Evolutionary conservation across 2,113 vertebrate species (phyloP).

Genomic region (Setophaga kirtlandii): DNA sequence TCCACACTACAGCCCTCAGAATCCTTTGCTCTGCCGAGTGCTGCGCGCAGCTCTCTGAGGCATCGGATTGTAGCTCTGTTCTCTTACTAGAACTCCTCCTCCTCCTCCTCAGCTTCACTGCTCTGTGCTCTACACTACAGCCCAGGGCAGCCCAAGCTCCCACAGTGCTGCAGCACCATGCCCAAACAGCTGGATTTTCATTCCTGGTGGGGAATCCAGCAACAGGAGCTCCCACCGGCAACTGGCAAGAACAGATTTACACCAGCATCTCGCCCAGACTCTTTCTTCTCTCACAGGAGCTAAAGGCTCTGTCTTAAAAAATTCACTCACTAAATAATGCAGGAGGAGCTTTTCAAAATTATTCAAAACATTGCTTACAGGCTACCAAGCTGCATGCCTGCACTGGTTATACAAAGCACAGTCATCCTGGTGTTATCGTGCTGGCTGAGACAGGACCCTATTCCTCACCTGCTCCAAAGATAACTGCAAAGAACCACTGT

Average conservation of each 20-base stretch:
- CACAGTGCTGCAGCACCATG: background rate
- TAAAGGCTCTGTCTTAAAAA: slow-evolving; percentile 27
- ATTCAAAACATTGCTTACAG: background rate
- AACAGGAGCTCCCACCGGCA: background rate
- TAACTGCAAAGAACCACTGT: background rate
- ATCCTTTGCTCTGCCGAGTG: rapidly evolving
- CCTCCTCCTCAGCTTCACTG: background rate
- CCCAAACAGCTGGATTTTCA: background rate
- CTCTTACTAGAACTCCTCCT: background rate
- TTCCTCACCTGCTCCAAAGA: background rate
- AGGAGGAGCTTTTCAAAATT: background rate
- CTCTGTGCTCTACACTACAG: background rate
- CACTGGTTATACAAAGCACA: background rate
- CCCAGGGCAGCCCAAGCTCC: rapidly evolving
- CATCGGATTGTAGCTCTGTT: background rate
- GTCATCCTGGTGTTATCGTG: background rate
- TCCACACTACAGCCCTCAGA: background rate
- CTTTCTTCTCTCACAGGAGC: background rate
- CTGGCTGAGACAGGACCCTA: background rate
- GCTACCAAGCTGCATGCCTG: background rate
- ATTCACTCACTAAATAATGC: slow-evolving; percentile 47
- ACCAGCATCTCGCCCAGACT: rapidly evolving
- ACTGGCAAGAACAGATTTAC: background rate
- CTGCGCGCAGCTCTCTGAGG: rapidly evolving
- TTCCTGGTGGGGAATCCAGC: background rate